phyloP scores from a whole-genome alignment of 2,113 vertebrate genomes.

The Aptenodytes patagonicus region DNA sequence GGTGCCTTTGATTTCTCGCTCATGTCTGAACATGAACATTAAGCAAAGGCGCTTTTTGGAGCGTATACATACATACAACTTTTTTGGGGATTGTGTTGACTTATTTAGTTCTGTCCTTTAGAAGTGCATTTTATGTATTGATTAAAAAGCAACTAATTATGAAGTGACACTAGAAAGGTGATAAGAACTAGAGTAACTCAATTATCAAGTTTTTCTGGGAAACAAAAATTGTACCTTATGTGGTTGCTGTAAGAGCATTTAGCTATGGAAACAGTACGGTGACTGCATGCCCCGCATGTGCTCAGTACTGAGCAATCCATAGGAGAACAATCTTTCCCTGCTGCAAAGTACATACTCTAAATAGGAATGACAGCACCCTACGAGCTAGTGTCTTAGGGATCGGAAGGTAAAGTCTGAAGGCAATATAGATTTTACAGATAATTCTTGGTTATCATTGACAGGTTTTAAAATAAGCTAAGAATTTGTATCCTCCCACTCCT shows the following conservation, averaged over 20 bases:
- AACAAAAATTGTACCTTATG: accelerated
- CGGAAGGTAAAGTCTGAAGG: background rate
- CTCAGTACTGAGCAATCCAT: accelerated
- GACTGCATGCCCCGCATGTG: accelerated
- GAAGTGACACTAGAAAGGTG: background rate
- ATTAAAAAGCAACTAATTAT: background rate
- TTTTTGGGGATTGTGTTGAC: background rate
- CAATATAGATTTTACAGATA: background rate
- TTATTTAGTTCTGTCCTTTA: background rate
- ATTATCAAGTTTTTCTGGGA: accelerated
- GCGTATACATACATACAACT: accelerated
- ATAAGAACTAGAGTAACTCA: accelerated
- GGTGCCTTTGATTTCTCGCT: background rate
- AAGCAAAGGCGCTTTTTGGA: background rate
- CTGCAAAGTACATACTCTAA: accelerated
- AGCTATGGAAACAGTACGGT: background rate
- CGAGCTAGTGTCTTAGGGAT: background rate
- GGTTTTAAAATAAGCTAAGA: background rate
- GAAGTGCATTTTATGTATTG: accelerated
- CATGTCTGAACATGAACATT: accelerated
- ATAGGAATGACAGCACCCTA: background rate
- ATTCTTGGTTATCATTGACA: background rate
- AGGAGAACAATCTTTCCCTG: background rate
- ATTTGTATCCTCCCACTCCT: slow-evolving; percentile 27
- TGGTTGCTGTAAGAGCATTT: background rate